Evolutionary conservation across 2,797 vertebrate genomes (phyloP).

Genomic region (Lagocephalus sceleratus): DNA sequence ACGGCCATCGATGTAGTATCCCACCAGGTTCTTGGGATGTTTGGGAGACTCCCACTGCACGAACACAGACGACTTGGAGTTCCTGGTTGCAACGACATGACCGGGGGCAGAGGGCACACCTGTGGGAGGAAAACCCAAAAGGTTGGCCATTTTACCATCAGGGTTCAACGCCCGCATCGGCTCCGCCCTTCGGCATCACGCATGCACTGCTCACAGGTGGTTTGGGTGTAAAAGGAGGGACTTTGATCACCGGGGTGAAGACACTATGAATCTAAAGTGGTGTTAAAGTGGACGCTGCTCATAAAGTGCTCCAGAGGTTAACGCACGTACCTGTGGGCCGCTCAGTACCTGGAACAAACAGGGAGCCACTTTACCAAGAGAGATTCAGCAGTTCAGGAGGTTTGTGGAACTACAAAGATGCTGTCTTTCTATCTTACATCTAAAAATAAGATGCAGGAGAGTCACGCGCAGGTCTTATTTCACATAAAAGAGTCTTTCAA

Average conservation of each 20-base stretch:
- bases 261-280: not conserved
- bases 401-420: not conserved
- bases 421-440: not conserved
- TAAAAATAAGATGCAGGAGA: too few relatives aligned
- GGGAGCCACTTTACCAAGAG: slow-evolving; percentile 11
- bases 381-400: not conserved
- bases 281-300: not conserved
- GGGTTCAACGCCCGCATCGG: not conserved
- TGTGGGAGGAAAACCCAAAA: slow-evolving; percentile 34
- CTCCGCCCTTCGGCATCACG: too few relatives aligned
- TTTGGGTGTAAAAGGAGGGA: not conserved
- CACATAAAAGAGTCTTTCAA: too few relatives aligned
- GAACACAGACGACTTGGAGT: slow-evolving; percentile 91
- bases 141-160: not conserved
- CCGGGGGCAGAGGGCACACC: slow-evolving; percentile 88
- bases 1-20: slow-evolving; percentile 91
- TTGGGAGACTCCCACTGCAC: slow-evolving; percentile 91
- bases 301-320: not conserved
- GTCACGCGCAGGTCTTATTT: too few relatives aligned
- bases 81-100: slow-evolving; percentile 82
- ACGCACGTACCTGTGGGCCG: slow-evolving; percentile 68
- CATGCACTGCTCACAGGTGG: not conserved
- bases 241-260: not conserved
- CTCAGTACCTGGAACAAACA: slow-evolving; percentile 66
- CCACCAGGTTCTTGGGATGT: slow-evolving; percentile 81